Evolutionary conservation across 2,888 invertebrate genomes (phyloP), one percentile per base, ranked within the genome.

Genomic region (Chironomus tentans): DNA sequence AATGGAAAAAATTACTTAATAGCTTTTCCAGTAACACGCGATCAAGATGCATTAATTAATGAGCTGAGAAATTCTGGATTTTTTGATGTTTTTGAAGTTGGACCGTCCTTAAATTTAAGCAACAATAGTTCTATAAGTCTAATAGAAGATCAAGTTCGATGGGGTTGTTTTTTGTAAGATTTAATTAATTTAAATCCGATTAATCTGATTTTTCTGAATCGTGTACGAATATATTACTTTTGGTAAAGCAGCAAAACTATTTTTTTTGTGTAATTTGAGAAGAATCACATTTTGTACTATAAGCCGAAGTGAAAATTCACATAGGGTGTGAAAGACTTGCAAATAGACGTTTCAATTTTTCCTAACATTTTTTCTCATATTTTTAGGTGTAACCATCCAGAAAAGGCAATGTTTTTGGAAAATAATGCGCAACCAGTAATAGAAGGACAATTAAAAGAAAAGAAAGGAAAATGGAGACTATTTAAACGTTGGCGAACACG

Each of bases 401-500:
- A 96, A 82, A 88, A 93, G 78, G 94, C 95, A 5, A 89, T 91
- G 93, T 93, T 95, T 83, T 86, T 95, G 56, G 88, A 89, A 78
- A 89, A 89, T 77, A 92, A 92, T 83, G 91, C 93, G 21, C 90
- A 90, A 81, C 95, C 95, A 50, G 93, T 95, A 80, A 94, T 95
- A 79, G 94, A 95, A 82, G 95, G 95, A 0, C 93, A 93, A 82
- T 85, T 95, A 61, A 95, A 95, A 83, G 95, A 95, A 85, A 95
- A 95, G 85, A 94, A 94, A 82, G 94, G 95, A 18, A 88, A 94
- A 80, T 97, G 96, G 96, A 87, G 94, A 79, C 87, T 97, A 78
- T 94, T 97, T 83, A 87, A 94, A 62, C 85, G 96, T 78, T 97
- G 97, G 97, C 88, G 96, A 79, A 97, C 96, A 4, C 85, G 97